Conservation (phyloP, 2,113 vertebrate species). For the Prietella phreatophila region DNA sequence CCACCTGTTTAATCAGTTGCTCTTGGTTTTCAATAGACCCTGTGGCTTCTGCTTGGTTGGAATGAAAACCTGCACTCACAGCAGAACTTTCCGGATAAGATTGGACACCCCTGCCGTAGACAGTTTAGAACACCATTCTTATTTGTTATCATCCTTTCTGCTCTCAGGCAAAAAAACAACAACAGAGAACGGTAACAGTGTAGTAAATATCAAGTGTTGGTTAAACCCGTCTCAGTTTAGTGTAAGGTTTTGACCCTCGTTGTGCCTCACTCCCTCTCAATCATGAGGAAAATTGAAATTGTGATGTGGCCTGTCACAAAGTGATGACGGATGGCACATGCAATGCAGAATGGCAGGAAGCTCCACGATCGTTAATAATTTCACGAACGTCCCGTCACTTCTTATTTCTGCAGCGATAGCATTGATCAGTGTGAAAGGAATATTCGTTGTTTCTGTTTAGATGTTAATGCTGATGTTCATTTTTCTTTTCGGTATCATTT, state of each 20-base stretch:
- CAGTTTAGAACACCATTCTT: background rate
- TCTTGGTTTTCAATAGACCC: no score
- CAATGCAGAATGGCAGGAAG: conserved; percentile 71
- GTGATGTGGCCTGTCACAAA: conserved; percentile 52
- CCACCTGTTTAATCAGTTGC: no score
- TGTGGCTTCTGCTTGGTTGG: no score
- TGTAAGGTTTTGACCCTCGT: conserved; percentile 22
- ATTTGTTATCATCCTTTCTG: background rate
- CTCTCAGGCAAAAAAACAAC: background rate
- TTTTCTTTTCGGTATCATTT: conserved; percentile 4
- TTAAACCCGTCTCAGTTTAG: background rate
- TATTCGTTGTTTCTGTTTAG: background rate
- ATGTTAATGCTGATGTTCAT: background rate
- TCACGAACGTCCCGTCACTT: conserved; percentile 67
- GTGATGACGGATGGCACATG: conserved; percentile 70
- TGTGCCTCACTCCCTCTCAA: conserved; percentile 35
- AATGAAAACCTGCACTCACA: no score
- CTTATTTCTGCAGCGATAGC: conserved; percentile 59
- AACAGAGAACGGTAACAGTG: background rate
- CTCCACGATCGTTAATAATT: conserved; percentile 70
- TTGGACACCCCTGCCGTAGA: background rate
- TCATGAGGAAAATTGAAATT: conserved; percentile 70
- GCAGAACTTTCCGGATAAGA: no score
- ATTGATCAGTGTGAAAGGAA: background rate
- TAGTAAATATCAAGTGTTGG: conserved; percentile 1